Evolutionary conservation across 2,888 invertebrate genomes (phyloP).

Genomic region (Latrodectus hesperus): DNA sequence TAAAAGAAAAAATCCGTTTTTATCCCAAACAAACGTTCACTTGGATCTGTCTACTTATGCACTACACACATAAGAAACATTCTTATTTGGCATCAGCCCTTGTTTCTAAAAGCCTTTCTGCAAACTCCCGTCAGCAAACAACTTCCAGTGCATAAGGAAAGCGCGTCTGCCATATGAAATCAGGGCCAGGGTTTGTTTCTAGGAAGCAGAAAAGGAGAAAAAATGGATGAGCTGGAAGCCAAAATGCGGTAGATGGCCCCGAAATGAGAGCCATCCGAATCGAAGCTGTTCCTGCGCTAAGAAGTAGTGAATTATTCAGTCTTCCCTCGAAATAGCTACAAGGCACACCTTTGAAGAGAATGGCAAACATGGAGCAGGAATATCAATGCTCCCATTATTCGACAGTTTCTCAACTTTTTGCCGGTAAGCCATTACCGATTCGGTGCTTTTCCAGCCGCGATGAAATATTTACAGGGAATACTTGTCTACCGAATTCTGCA

Average conservation of each 20-base stretch:
- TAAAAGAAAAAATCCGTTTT: no score
- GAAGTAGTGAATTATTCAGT: slow-evolving; percentile 21
- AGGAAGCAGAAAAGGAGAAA: neutral
- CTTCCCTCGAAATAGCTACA: slow-evolving; percentile 12
- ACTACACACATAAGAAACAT: neutral
- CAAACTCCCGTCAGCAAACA: slow-evolving; percentile 2
- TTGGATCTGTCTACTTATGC: neutral
- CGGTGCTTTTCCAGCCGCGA: slow-evolving; percentile 10
- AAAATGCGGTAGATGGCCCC: neutral
- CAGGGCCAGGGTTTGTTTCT: slow-evolving; percentile 4
- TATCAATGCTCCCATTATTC: slow-evolving; percentile 27
- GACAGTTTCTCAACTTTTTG: neutral
- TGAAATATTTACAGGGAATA: slow-evolving; percentile 27
- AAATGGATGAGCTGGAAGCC: neutral
- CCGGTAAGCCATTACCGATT: slow-evolving; percentile 29
- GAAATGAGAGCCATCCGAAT: neutral
- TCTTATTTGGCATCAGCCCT: neutral
- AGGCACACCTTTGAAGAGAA: slow-evolving; percentile 6
- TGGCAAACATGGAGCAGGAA: slow-evolving; percentile 28
- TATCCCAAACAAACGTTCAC: no score
- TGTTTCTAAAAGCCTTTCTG: neutral
- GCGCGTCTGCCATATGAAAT: neutral
- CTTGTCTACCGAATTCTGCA: slow-evolving; percentile 12
- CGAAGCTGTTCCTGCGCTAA: slow-evolving; percentile 5
- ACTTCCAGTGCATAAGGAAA: neutral